Conservation (phyloP, 2,888 invertebrate species). For the Hirtodrosophila alboralis region DNA sequence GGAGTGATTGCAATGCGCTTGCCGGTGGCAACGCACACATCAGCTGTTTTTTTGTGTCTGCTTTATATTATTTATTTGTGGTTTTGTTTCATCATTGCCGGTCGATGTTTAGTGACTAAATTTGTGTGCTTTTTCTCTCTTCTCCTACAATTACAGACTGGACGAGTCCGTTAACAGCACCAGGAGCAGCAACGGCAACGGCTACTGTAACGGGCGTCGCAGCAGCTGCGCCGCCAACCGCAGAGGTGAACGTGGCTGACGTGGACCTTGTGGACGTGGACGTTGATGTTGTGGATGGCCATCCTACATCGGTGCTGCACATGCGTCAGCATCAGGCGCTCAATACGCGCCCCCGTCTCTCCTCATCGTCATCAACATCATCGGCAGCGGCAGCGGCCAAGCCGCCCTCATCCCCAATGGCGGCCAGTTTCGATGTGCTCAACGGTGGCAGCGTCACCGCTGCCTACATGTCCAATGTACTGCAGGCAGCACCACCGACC, state of each 20-base stretch:
- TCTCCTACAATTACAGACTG: slow-evolving; percentile 75
- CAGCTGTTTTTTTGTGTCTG: slow-evolving; percentile 64
- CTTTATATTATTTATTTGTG: slow-evolving; percentile 35
- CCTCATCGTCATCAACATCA: slow-evolving; percentile 42
- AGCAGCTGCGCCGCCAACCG: slow-evolving; percentile 27
- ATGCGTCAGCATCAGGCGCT: slow-evolving; percentile 78
- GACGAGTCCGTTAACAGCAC: slow-evolving; percentile 83
- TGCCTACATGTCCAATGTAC: slow-evolving; percentile 57
- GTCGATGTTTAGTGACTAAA: slow-evolving; percentile 38
- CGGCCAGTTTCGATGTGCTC: slow-evolving; percentile 50
- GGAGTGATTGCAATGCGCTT: slow-evolving; percentile 40
- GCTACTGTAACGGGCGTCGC: slow-evolving; percentile 40
- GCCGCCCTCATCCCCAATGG: slow-evolving; percentile 45
- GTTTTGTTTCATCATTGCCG: slow-evolving; percentile 32
- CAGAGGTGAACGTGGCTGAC: slow-evolving; percentile 35
- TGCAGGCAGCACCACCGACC: slow-evolving; percentile 39
- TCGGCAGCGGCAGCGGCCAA: slow-evolving; percentile 28
- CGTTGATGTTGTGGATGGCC: slow-evolving; percentile 81
- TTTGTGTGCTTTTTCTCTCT: slow-evolving; percentile 10
- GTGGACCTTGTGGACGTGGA: slow-evolving; percentile 45
- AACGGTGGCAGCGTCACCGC: slow-evolving; percentile 49
- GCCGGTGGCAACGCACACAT: slow-evolving; percentile 59
- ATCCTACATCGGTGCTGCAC: slow-evolving; percentile 75
- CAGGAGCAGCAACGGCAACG: slow-evolving; percentile 56
- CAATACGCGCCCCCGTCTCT: slow-evolving; percentile 61